Conservation (phyloP, 2,113 vertebrate genomes). For the Lota lota region DNA sequence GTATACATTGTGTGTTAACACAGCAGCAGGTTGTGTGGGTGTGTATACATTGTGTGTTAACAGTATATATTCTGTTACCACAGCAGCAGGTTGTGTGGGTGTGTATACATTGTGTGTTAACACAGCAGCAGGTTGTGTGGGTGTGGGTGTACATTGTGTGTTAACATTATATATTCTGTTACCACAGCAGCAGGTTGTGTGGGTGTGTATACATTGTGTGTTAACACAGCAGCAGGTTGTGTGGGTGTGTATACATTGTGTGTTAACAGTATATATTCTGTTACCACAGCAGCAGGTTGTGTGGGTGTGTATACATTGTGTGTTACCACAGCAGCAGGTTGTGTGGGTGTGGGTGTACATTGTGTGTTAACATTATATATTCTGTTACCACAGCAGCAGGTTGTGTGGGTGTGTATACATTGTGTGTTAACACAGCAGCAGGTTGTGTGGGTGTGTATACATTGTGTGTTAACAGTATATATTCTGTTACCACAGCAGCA, state of each 20-base stretch:
- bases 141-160: background rate
- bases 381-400: background rate
- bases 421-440: background rate
- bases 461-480: background rate
- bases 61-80: conserved; percentile 11
- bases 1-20: too few relatives aligned
- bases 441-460: background rate
- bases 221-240: too few relatives aligned
- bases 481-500: conserved; percentile 61
- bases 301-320: conserved; percentile 39
- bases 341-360: background rate
- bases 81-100: conserved; percentile 77
- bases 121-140: too few relatives aligned
- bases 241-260: too few relatives aligned
- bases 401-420: background rate
- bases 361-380: background rate
- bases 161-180: too few relatives aligned
- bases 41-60: background rate
- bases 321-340: too few relatives aligned
- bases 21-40: background rate
- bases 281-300: conserved; percentile 73
- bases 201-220: too few relatives aligned
- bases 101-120: too few relatives aligned
- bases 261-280: background rate
- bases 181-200: background rate